Percentiles rank a stretch among this genome's conserved stretches.
Conservation (phyloP, 2,888 invertebrate species). For the Thymelicus acteon region DNA sequence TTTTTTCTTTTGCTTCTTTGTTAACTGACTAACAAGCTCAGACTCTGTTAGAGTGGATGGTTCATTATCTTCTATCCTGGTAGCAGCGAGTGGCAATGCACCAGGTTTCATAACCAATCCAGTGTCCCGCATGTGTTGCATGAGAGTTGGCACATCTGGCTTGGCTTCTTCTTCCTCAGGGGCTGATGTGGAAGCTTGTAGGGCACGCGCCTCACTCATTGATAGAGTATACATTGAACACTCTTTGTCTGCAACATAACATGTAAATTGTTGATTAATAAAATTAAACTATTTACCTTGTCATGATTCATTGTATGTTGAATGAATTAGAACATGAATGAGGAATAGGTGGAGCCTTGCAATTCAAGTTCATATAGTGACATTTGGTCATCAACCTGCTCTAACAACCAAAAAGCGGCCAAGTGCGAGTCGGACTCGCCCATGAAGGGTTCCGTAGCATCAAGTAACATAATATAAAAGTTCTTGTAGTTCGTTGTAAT, state of each 20-base stretch:
- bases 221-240: conserved; percentile 96
- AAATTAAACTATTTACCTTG: conserved; percentile 8
- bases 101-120: conserved; percentile 95
- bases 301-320: neutral
- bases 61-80: conserved; percentile 86
- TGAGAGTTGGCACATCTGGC: conserved; percentile 87
- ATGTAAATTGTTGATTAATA: conserved; percentile 3
- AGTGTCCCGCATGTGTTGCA: conserved; percentile 96
- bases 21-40: conserved; percentile 92
- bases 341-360: too few relatives aligned
- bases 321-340: too few relatives aligned
- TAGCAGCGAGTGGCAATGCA: conserved; percentile 84
- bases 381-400: too few relatives aligned
- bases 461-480: too few relatives aligned
- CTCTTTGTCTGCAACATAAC: conserved; percentile 90
- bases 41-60: conserved; percentile 86
- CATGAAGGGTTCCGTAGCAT: too few relatives aligned
- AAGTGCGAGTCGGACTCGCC: too few relatives aligned
- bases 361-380: too few relatives aligned
- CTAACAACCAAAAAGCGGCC: too few relatives aligned
- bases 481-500: too few relatives aligned
- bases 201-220: conserved; percentile 92
- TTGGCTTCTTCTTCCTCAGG: conserved; percentile 88
- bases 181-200: conserved; percentile 87
- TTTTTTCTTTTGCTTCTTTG: conserved; percentile 95